A percentile compares a stretch with the other conserved stretches of the same genome.
Evolutionary conservation across 2,113 vertebrate genomes (phyloP).

Genomic region (Dicerorhinus sumatrensis): DNA sequence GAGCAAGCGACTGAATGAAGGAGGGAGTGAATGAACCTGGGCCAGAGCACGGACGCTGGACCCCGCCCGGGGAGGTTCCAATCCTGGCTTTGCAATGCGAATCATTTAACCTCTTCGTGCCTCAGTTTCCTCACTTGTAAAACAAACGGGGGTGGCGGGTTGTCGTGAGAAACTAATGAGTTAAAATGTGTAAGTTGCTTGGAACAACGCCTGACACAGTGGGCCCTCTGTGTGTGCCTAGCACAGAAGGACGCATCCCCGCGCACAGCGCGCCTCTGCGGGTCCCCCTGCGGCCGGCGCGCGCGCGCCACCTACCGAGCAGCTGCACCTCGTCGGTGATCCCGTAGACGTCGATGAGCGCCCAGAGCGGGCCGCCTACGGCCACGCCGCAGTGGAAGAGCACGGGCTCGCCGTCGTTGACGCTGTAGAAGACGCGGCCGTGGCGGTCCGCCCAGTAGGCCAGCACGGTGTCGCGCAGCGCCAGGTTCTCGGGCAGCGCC

Average conservation of each 20-base stretch:
- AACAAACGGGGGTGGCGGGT: accelerated
- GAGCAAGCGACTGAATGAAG: background rate
- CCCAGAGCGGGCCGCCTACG: constrained; percentile 97
- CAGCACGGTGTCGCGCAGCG: constrained; percentile 95
- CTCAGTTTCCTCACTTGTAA: background rate
- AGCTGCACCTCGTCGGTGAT: constrained; percentile 98
- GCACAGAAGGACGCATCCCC: background rate
- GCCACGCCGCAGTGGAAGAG: constrained; percentile 98
- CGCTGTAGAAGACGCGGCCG: constrained; percentile 97
- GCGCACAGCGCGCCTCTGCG: too few relatives aligned
- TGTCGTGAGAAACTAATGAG: background rate
- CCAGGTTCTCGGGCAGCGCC: constrained; percentile 96
- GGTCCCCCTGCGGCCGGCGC: too few relatives aligned
- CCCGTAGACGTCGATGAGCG: constrained; percentile 98
- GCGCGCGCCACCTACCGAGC: constrained; percentile 89
- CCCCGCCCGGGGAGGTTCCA: background rate
- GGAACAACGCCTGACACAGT: background rate
- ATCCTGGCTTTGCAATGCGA: background rate
- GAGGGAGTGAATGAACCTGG: background rate
- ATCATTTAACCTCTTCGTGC: background rate
- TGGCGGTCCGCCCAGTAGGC: constrained; percentile 98
- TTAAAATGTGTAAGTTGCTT: background rate
- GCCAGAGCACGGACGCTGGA: background rate
- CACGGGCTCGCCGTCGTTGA: constrained; percentile 96
- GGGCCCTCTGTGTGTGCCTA: background rate